A percentile compares a stretch with the other conserved stretches of the same genome.
phyloP scores from a whole-genome alignment of 1,140 invertebrate species.

The Ruditapes philippinarum region DNA sequence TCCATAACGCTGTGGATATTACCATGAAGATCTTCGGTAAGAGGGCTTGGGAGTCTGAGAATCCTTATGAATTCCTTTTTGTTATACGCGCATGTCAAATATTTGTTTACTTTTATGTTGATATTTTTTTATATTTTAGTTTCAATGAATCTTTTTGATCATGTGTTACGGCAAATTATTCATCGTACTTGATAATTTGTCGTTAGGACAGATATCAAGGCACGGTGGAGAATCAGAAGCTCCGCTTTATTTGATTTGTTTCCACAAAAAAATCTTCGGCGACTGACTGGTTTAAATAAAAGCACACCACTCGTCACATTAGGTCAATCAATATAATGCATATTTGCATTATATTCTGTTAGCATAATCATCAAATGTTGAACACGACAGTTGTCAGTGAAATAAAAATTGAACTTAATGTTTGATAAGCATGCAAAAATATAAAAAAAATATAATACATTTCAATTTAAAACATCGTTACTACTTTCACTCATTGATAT shows the following conservation, averaged over 20 bases:
- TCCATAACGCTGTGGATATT: slow-evolving; percentile 32
- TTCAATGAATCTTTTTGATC: slow-evolving; percentile 29
- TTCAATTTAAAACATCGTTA: slow-evolving; percentile 7
- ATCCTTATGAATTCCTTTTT: slow-evolving; percentile 38
- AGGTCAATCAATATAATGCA: too few species aligned
- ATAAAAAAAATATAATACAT: slow-evolving; percentile 28
- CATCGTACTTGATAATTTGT: slow-evolving; percentile 2
- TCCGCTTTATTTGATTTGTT: too few species aligned
- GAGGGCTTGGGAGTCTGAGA: slow-evolving; percentile 39
- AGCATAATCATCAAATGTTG: slow-evolving; percentile 33
- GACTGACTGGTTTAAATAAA: too few species aligned
- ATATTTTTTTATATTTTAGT: slow-evolving; percentile 34
- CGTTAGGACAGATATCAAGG: slow-evolving; percentile 14
- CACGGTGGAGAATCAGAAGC: slow-evolving; percentile 2
- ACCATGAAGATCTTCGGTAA: slow-evolving; percentile 29
- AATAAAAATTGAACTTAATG: slow-evolving; percentile 21
- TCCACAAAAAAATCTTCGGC: too few species aligned
- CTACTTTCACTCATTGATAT: slow-evolving; percentile 30
- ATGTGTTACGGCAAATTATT: slow-evolving; percentile 10
- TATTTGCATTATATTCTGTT: too few species aligned
- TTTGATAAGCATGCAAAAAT: slow-evolving; percentile 31
- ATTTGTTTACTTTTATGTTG: not conserved
- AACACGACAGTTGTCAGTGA: slow-evolving; percentile 21
- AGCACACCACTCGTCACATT: too few species aligned
- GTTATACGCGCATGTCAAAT: slow-evolving; percentile 40